Percentiles rank a stretch among this genome's conserved stretches.
Evolutionary conservation across 2,888 invertebrate genomes (phyloP).

Genomic region (Acleris laterana): DNA sequence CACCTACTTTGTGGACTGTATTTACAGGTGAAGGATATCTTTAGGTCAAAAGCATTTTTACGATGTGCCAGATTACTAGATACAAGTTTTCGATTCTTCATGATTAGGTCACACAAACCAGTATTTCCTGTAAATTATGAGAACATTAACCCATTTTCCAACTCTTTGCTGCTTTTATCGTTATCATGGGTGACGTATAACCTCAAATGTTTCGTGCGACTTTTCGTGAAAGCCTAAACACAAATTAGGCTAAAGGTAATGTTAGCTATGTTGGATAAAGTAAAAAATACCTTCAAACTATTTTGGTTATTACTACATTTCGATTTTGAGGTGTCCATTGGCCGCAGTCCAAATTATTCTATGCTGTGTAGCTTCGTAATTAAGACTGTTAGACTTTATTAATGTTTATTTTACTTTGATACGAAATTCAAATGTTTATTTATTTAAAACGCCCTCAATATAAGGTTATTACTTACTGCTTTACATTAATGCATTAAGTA

Average conservation of each 20-base stretch:
- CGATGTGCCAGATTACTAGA: background rate
- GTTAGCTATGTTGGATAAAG: no score
- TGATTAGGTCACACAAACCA: conserved; percentile 20
- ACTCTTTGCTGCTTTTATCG: background rate
- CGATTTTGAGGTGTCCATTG: conserved; percentile 1
- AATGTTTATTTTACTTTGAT: conserved; percentile 26
- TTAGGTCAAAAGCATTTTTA: background rate
- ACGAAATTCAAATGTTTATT: conserved; percentile 10
- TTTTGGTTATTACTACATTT: no score
- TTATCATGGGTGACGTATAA: conserved; percentile 8
- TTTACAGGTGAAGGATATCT: background rate
- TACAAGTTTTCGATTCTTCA: background rate
- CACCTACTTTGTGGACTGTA: background rate
- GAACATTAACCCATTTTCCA: background rate
- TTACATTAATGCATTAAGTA: background rate
- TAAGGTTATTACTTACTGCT: background rate
- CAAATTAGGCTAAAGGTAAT: no score
- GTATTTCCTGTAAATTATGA: conserved; percentile 12
- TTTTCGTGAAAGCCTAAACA: no score
- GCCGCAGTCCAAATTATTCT: conserved; percentile 30
- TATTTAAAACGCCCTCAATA: conserved; percentile 11
- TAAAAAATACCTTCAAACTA: no score
- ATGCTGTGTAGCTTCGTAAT: conserved; percentile 18
- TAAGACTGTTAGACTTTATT: conserved; percentile 28
- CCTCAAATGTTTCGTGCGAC: background rate